Conservation (phyloP, 2,113 vertebrate genomes). For the Callithrix jacchus region DNA sequence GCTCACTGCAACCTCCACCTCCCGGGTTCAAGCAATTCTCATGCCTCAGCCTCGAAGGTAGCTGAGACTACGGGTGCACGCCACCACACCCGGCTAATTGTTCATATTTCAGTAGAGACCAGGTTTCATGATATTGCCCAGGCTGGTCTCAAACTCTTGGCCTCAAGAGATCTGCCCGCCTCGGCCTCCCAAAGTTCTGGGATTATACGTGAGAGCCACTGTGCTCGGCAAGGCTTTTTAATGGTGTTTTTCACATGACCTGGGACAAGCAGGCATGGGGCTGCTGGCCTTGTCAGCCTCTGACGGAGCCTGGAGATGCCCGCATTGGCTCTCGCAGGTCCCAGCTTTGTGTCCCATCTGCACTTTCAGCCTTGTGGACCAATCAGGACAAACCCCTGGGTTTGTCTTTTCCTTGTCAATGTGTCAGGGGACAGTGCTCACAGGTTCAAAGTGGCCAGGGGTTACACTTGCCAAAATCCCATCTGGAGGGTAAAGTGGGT, state of each 20-base stretch:
- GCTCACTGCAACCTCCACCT: too few species aligned
- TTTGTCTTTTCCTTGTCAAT: not conserved
- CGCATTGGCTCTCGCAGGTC: fast-evolving
- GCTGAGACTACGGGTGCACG: too few species aligned
- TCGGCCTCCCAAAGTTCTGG: too few species aligned
- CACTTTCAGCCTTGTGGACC: not conserved
- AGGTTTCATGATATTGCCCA: too few species aligned
- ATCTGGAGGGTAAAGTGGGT: not conserved
- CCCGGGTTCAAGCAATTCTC: too few species aligned
- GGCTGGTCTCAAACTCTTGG: too few species aligned
- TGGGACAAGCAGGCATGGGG: fast-evolving
- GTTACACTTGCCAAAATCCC: not conserved
- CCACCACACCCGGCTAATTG: too few species aligned
- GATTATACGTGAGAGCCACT: too few species aligned
- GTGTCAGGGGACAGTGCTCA: fast-evolving
- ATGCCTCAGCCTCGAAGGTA: too few species aligned
- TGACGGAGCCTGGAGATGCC: fast-evolving
- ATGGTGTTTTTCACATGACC: fast-evolving
- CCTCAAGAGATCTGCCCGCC: too few species aligned
- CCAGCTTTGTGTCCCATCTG: fast-evolving
- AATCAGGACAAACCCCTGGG: not conserved
- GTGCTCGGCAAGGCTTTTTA: not conserved
- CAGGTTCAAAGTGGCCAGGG: fast-evolving
- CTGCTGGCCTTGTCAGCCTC: not conserved
- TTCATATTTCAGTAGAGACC: too few species aligned